Conservation (phyloP, 2,888 invertebrate genomes). For the Orthonychiurus folsomi region DNA sequence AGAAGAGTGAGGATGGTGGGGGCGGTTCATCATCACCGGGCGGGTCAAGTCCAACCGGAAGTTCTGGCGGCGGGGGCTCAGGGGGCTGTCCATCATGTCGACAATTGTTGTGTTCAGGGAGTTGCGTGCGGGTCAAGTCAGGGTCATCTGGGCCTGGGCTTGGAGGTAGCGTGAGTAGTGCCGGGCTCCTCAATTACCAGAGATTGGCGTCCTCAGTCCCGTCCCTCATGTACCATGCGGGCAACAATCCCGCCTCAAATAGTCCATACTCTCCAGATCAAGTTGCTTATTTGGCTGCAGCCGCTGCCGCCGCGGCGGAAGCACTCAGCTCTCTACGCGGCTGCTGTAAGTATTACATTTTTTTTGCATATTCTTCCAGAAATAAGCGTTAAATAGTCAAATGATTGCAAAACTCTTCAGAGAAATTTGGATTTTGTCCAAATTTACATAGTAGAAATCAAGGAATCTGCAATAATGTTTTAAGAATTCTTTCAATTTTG, state of each 20-base stretch:
- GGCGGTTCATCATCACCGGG: conserved; percentile 33
- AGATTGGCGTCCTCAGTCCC: conserved; percentile 41
- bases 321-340: conserved; percentile 41
- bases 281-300: conserved; percentile 39
- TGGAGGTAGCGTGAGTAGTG: conserved; percentile 43
- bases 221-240: conserved; percentile 38
- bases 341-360: conserved; percentile 36
- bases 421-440: no score
- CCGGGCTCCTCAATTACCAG: conserved; percentile 45
- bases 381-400: no score
- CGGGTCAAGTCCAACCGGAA: conserved; percentile 32
- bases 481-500: not conserved
- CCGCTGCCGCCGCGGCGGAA: conserved; percentile 38
- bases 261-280: conserved; percentile 39
- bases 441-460: no score
- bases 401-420: no score
- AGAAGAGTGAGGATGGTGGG: conserved; percentile 39
- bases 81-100: conserved; percentile 39
- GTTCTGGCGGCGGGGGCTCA: conserved; percentile 15
- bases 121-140: conserved; percentile 12
- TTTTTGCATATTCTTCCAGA: not conserved
- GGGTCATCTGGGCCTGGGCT: not conserved
- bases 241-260: conserved; percentile 33
- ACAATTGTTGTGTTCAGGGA: conserved; percentile 41
- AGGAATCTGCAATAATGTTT: not conserved